These are phyloP conservation scores for Cephus cinctus DNA, from an alignment of 1,140 invertebrate species.

Conservation along the genomic window DNA sequence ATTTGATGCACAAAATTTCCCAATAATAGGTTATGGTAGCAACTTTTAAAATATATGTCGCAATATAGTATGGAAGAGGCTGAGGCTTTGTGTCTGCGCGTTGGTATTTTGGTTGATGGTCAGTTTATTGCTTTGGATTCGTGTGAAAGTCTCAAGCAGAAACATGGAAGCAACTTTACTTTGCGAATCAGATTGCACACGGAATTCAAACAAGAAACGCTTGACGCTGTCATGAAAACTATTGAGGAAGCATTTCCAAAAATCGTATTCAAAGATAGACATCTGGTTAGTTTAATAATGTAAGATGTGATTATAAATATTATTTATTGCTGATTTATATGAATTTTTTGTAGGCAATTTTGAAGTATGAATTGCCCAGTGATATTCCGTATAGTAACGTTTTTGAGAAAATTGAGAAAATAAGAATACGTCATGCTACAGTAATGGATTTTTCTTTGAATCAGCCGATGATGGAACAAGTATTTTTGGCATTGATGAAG, in stretches of 20 bases:
- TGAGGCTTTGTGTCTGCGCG: constrained; percentile 61
- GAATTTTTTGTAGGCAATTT: constrained; percentile 20
- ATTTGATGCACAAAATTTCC: constrained; percentile 1
- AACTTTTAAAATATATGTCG: neutral
- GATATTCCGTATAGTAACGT: constrained; percentile 23
- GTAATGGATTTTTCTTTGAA: constrained; percentile 32
- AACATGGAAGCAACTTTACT: constrained; percentile 69
- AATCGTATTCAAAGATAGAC: constrained; percentile 6
- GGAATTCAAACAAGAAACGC: constrained; percentile 1
- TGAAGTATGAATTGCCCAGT: constrained; percentile 23
- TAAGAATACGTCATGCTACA: constrained; percentile 23
- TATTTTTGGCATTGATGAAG: constrained; percentile 21
- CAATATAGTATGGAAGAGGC: constrained; percentile 60
- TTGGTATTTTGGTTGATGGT: constrained; percentile 65
- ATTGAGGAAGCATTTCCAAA: constrained; percentile 10
- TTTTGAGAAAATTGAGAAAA: constrained; percentile 28
- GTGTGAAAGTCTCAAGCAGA: constrained; percentile 61
- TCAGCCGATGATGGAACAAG: constrained; percentile 34
- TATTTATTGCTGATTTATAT: neutral
- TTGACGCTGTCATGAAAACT: constrained; percentile 7
- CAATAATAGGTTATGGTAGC: neutral
- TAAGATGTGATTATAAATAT: neutral
- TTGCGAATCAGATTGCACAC: constrained; percentile 52
- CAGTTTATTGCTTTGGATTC: constrained; percentile 60
- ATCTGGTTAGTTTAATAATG: constrained; percentile 10